Base-by-base conservation (phyloP, 2,113 vertebrate species). In the Apus apus region DNA sequence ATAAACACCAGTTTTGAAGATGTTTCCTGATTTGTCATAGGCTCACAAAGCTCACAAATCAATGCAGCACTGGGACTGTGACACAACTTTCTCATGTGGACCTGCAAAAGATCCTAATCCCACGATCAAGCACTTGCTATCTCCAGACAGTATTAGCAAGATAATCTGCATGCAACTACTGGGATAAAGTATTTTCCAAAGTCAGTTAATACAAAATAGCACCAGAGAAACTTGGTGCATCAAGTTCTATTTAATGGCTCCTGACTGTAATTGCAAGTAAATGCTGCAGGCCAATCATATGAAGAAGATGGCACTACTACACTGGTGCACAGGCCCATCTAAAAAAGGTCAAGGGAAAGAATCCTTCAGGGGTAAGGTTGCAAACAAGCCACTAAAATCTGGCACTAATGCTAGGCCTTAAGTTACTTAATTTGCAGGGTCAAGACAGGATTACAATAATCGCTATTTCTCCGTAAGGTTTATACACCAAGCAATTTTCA, bases 101-200 rank as follows among this genome's bases (percentile, higher is more conserved):
- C 78, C 66, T 87, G 77, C 64, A 95, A 92, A 72, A 60, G 72
- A 96, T 90, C 72, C 79, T 96, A 95, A 96, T 78, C 56, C 30
- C 32, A 62, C 12, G 17, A 53, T 85, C 92, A 96, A 90, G 68
- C 2, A 23, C 95, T 83, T 90, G 71, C 82, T 80, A 56, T 45
- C 64, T 73, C 90, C 88, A 88, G 79, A 71, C 32, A 91, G 85
- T 36, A 96, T 93, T 94, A 96, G 67, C 72, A 86, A 67, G 53
- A 71, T 94, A 86, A 96, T 94, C 93, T 74, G 58, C 48, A 56
- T 34, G 81, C 70, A 66, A 8, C 70, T 85, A 45, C 68, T 53
- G 26, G 66, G 85, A 93, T 95, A 11, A 91, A 85, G 85, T 50
- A 71, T 86, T 94, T 90, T 88, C 93, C 64, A 40, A 95, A 88